Conservation (phyloP, 2,797 vertebrate genomes). For the Hydrolagus colliei region DNA sequence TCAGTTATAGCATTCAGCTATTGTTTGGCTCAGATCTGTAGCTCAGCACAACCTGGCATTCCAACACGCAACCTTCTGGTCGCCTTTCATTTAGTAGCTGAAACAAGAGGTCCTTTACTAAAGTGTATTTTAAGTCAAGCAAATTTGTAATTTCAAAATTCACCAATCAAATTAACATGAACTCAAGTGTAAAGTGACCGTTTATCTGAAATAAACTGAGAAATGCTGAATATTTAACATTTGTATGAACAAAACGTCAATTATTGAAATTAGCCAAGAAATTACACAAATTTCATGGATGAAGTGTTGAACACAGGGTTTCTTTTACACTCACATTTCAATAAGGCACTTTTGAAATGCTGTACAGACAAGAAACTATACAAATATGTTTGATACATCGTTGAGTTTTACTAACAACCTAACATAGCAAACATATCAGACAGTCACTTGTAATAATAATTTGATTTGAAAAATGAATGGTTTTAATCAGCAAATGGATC, state of each 20-base stretch:
- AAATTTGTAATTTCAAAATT: not conserved
- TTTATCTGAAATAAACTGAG: not conserved
- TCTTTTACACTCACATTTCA: not conserved
- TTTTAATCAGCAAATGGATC: not conserved
- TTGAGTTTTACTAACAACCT: conserved; percentile 33
- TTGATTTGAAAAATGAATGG: not conserved
- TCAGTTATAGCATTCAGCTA: too few relatives aligned
- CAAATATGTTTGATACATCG: conserved; percentile 35
- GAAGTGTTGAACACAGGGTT: not conserved
- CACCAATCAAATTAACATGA: not conserved
- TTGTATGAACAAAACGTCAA: not conserved
- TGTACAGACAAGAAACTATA: conserved; percentile 32
- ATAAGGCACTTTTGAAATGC: conserved; percentile 12
- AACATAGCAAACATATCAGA: conserved; percentile 36
- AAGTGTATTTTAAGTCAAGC: not conserved
- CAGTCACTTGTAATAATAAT: conserved; percentile 26
- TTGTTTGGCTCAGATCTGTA: too few relatives aligned
- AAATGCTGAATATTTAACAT: not conserved
- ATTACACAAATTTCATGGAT: too few relatives aligned
- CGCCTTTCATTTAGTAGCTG: not conserved
- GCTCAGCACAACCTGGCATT: too few relatives aligned
- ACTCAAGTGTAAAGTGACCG: not conserved
- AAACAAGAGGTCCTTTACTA: too few relatives aligned
- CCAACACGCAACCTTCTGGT: not conserved
- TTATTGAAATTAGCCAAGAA: not conserved